Conservation (phyloP, 2,888 invertebrate species). For the Vesta saturnalis region DNA sequence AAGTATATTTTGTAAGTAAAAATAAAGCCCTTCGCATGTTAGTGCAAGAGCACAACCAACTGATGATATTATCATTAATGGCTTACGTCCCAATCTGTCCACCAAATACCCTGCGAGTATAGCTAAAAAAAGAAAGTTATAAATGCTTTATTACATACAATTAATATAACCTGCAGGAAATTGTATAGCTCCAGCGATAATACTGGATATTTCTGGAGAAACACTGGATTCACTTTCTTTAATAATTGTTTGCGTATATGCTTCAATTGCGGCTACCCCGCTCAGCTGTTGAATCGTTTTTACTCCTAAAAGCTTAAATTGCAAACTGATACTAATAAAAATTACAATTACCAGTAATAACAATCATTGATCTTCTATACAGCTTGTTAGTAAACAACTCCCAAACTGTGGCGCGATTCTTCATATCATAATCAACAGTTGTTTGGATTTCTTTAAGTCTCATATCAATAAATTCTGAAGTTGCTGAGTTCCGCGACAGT, state of each 20-base stretch:
- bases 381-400: constrained; percentile 52
- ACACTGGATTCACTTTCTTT: constrained; percentile 64
- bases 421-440: constrained; percentile 55
- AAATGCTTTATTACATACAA: neutral
- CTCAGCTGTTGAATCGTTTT: constrained; percentile 70
- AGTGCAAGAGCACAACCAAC: constrained; percentile 66
- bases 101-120: constrained; percentile 50
- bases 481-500: constrained; percentile 56
- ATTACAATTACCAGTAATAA: constrained; percentile 34
- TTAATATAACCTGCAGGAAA: constrained; percentile 63
- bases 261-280: constrained; percentile 68
- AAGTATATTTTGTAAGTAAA: constrained; percentile 64
- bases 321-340: neutral
- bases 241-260: constrained; percentile 70
- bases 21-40: constrained; percentile 65
- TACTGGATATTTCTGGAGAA: constrained; percentile 66
- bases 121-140: neutral
- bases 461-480: constrained; percentile 57
- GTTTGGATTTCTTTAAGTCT: constrained; percentile 60
- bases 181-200: constrained; percentile 65
- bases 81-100: constrained; percentile 66
- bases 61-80: constrained; percentile 67
- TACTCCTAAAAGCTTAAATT: constrained; percentile 63
- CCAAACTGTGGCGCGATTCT: constrained; percentile 52
- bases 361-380: constrained; percentile 33